phyloP scores from a whole-genome alignment of 2,797 vertebrate species.

The Sebastes minor region DNA sequence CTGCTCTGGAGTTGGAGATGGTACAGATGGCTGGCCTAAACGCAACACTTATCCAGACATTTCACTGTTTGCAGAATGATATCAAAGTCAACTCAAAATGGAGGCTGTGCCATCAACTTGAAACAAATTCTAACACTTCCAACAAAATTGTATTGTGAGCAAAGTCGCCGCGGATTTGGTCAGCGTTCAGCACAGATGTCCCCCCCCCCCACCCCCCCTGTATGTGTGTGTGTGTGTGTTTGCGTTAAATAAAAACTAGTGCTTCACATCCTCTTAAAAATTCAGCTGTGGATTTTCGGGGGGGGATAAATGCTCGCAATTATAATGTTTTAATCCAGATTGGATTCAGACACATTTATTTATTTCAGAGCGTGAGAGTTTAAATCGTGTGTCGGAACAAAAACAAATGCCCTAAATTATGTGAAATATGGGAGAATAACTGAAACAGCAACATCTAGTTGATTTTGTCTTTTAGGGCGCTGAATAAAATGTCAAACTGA shows the following conservation, averaged over 20 bases:
- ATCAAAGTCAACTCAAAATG: conserved; percentile 83
- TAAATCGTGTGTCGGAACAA: conserved; percentile 45
- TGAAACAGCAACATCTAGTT: conserved; percentile 24
- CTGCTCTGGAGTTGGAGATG: conserved; percentile 77
- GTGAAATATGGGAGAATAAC: conserved; percentile 25
- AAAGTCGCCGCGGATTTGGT: conserved; percentile 76
- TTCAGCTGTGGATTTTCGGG: conserved; percentile 73
- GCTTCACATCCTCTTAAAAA: conserved; percentile 79
- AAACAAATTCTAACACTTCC: conserved; percentile 82
- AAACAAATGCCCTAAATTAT: conserved; percentile 61
- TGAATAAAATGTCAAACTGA: neutral
- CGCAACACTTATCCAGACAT: conserved; percentile 82
- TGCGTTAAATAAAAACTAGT: conserved; percentile 78
- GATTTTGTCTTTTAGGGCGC: conserved; percentile 9
- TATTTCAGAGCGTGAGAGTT: conserved; percentile 70
- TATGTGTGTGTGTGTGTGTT: conserved; percentile 56
- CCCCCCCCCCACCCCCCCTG: too few species aligned
- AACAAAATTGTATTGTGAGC: conserved; percentile 82
- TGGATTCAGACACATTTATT: conserved; percentile 76
- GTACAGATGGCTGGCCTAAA: conserved; percentile 82
- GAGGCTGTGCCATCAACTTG: conserved; percentile 80
- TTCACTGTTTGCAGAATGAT: conserved; percentile 80
- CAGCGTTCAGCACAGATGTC: conserved; percentile 80
- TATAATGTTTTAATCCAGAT: conserved; percentile 80
- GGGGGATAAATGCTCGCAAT: conserved; percentile 77